Conservation (phyloP, 2,113 vertebrate genomes). For the Sula dactylatra region DNA sequence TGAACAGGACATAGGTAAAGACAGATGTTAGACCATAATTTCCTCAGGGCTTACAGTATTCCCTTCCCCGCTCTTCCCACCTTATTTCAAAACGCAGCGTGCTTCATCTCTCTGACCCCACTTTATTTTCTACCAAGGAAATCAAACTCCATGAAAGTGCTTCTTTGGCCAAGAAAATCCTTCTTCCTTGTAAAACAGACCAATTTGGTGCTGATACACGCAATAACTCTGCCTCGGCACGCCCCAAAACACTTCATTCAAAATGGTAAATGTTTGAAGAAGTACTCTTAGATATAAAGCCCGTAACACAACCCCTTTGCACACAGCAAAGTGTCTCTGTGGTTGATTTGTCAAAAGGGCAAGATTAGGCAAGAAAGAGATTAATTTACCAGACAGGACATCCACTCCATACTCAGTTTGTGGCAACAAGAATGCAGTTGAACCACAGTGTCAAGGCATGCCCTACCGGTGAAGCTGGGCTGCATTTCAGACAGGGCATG, state of each 20-base stretch:
- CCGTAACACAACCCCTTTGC: fast-evolving
- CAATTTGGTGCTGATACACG: background rate
- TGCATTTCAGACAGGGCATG: background rate
- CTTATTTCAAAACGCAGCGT: background rate
- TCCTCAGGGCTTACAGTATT: background rate
- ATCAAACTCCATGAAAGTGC: background rate
- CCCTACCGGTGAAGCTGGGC: background rate
- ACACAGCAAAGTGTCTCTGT: background rate
- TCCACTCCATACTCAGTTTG: background rate
- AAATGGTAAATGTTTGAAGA: background rate
- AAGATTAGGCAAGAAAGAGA: background rate
- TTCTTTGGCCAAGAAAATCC: background rate
- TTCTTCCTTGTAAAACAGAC: background rate
- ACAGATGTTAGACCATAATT: background rate
- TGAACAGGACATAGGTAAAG: background rate
- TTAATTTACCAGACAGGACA: background rate
- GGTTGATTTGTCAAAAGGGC: background rate
- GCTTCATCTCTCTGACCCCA: background rate
- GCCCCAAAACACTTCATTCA: background rate
- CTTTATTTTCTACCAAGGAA: background rate
- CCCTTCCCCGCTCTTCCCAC: background rate
- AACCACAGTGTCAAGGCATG: background rate
- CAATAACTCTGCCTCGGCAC: background rate
- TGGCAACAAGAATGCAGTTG: background rate
- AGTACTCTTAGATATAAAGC: background rate